These are phyloP conservation scores for Liposcelis brunnea DNA, from an alignment of 2,888 invertebrate species.

Conservation along the genomic window DNA sequence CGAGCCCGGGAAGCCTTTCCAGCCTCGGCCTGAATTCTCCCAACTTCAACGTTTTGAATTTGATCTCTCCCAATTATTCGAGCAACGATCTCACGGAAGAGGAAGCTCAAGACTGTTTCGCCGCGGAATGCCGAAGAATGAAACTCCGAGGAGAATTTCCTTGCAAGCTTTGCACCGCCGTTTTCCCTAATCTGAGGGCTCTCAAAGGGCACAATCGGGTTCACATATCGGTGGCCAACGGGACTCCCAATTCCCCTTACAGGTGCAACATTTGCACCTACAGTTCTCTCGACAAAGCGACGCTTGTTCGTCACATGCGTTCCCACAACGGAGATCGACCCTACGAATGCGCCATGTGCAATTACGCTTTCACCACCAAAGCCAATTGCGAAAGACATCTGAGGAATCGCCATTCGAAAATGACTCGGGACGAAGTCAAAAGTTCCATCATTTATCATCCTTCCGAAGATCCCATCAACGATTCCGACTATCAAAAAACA, in stretches of 20 bases:
- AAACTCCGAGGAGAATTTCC: slow-evolving; percentile 78
- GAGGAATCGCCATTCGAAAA: slow-evolving; percentile 75
- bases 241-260: slow-evolving; percentile 38
- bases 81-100: slow-evolving; percentile 37
- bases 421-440: slow-evolving; percentile 74
- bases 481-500: slow-evolving; percentile 28
- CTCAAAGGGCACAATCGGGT: slow-evolving; percentile 80
- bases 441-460: slow-evolving; percentile 75
- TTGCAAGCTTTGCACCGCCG: slow-evolving; percentile 71
- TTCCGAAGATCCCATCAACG: slow-evolving; percentile 66
- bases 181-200: slow-evolving; percentile 76
- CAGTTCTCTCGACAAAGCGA: slow-evolving; percentile 76
- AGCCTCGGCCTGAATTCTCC: slow-evolving; percentile 25
- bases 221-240: slow-evolving; percentile 59
- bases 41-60: background rate
- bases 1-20: slow-evolving; percentile 17
- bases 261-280: slow-evolving; percentile 88
- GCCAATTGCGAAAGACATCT: slow-evolving; percentile 93
- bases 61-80: slow-evolving; percentile 18
- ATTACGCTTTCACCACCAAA: slow-evolving; percentile 92
- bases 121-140: slow-evolving; percentile 75
- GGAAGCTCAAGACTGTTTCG: slow-evolving; percentile 68
- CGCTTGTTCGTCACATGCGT: slow-evolving; percentile 77
- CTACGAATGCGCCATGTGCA: slow-evolving; percentile 87
- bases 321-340: slow-evolving; percentile 92